phyloP scores from a whole-genome alignment of 2,888 invertebrate genomes.

The Hydroisotoma schaefferi region DNA sequence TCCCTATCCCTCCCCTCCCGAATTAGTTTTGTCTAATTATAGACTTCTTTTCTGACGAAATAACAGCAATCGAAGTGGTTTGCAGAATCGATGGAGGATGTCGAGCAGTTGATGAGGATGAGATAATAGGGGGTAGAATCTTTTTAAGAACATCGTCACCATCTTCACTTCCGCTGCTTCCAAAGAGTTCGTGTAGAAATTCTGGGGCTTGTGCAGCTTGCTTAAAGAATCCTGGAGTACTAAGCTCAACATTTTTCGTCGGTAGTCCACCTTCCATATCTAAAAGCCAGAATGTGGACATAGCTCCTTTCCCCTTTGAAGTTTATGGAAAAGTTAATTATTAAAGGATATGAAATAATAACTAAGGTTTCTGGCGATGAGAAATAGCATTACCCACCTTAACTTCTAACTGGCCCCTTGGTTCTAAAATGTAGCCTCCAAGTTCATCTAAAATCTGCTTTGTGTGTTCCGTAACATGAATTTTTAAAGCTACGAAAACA shows the following conservation, averaged over 20 bases:
- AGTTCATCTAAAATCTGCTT: slow-evolving; percentile 58
- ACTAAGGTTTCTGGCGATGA: no score
- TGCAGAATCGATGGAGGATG: not conserved
- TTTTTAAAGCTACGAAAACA: slow-evolving; percentile 58
- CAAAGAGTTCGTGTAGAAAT: slow-evolving; percentile 44
- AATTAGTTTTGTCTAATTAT: no score
- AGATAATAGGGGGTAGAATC: no score
- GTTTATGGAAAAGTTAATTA: not conserved
- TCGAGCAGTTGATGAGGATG: not conserved
- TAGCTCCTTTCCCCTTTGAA: slow-evolving; percentile 59
- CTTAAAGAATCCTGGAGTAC: slow-evolving; percentile 49
- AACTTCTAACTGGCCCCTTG: slow-evolving; percentile 45
- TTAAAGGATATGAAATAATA: not conserved
- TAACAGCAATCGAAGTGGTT: not conserved
- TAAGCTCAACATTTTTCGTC: slow-evolving; percentile 55
- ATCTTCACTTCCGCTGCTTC: slow-evolving; percentile 30
- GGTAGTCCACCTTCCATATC: slow-evolving; percentile 52
- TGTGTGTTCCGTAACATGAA: slow-evolving; percentile 60
- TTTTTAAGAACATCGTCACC: slow-evolving; percentile 9
- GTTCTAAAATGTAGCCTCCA: slow-evolving; percentile 51
- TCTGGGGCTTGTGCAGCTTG: slow-evolving; percentile 24
- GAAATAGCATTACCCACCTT: no score
- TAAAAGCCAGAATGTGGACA: slow-evolving; percentile 60
- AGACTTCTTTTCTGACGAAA: no score
- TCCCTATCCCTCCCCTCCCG: no score